A percentile compares a stretch with the other conserved stretches of the same genome.
Conservation (phyloP, 2,888 invertebrate species). For the Pterostichus niger region DNA sequence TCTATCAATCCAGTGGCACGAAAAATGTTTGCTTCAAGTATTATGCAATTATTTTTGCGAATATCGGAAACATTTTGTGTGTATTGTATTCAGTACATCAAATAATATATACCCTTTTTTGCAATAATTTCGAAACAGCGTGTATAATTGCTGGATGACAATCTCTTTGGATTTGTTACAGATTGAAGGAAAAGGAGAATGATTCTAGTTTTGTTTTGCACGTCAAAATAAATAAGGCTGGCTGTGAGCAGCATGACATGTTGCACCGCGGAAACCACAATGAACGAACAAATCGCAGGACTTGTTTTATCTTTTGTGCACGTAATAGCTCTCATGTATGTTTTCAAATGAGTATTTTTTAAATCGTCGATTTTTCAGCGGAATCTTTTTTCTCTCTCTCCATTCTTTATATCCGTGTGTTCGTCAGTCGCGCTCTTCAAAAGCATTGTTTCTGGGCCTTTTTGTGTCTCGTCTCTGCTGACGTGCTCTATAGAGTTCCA, state of each 20-base stretch:
- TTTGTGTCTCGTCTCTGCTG: conserved; percentile 27
- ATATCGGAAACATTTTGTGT: no score
- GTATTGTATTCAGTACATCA: no score
- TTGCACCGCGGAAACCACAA: conserved; percentile 9
- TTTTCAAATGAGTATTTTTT: conserved; percentile 60
- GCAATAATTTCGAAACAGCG: no score
- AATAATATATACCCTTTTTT: no score
- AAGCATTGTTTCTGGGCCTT: conserved; percentile 56
- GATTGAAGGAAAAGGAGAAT: neutral
- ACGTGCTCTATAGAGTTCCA: conserved; percentile 46
- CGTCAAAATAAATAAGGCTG: conserved; percentile 35
- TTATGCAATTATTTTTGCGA: no score
- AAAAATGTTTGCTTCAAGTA: no score
- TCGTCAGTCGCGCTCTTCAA: conserved; percentile 13
- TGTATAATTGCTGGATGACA: no score
- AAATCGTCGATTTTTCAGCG: conserved; percentile 63
- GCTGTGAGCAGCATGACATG: conserved; percentile 17
- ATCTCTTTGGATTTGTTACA: no score
- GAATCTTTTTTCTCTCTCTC: conserved; percentile 37
- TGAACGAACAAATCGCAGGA: conserved; percentile 59
- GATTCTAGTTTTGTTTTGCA: conserved; percentile 10
- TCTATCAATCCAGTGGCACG: no score
- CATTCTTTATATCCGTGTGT: conserved; percentile 38
- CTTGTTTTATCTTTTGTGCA: conserved; percentile 60
- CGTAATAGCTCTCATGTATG: conserved; percentile 50